Evolutionary conservation across 2,888 invertebrate species (phyloP).

Genomic region (Eristalinus sepulchralis): DNA sequence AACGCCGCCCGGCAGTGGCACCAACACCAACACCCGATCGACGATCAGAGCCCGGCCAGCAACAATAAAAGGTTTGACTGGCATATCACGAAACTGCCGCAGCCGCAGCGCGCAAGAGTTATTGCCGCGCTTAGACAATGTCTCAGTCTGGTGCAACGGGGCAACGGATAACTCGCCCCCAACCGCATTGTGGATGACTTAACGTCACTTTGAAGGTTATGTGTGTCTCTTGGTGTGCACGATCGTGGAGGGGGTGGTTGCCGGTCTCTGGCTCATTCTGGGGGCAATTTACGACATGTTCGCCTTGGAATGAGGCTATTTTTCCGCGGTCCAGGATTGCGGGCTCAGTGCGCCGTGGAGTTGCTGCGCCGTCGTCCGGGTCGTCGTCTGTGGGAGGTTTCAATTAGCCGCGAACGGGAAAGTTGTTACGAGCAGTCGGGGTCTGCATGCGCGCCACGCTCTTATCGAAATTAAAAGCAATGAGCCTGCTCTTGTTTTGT

Average conservation of each 20-base stretch:
- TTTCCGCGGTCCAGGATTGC: conserved; percentile 20
- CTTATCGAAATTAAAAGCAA: conserved; percentile 69
- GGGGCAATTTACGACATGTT: conserved; percentile 66
- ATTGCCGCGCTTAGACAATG: conserved; percentile 63
- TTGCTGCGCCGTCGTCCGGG: conserved; percentile 21
- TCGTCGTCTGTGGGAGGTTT: conserved; percentile 63
- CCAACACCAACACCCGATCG: conserved; percentile 9
- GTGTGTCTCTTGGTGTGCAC: conserved; percentile 32
- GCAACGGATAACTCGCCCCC: conserved; percentile 4
- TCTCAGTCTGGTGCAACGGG: conserved; percentile 21
- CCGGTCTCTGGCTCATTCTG: conserved; percentile 55
- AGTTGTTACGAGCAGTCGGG: conserved; percentile 45
- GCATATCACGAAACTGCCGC: conserved; percentile 65
- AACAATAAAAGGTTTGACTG: conserved; percentile 68
- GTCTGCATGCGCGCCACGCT: conserved; percentile 9
- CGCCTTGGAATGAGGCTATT: conserved; percentile 61
- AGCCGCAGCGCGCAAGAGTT: conserved; percentile 51
- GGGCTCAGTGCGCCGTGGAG: not conserved
- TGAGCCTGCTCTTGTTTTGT: conserved; percentile 59
- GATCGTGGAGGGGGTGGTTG: conserved; percentile 41
- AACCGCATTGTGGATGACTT: conserved; percentile 46
- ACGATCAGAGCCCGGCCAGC: conserved; percentile 12
- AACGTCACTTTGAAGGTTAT: conserved; percentile 66
- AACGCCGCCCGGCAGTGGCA: not conserved
- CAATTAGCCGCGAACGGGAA: conserved; percentile 63